These are phyloP conservation scores for Coenobita brevimanus DNA, from an alignment of 1,140 invertebrate genomes.

Conservation along the genomic window DNA sequence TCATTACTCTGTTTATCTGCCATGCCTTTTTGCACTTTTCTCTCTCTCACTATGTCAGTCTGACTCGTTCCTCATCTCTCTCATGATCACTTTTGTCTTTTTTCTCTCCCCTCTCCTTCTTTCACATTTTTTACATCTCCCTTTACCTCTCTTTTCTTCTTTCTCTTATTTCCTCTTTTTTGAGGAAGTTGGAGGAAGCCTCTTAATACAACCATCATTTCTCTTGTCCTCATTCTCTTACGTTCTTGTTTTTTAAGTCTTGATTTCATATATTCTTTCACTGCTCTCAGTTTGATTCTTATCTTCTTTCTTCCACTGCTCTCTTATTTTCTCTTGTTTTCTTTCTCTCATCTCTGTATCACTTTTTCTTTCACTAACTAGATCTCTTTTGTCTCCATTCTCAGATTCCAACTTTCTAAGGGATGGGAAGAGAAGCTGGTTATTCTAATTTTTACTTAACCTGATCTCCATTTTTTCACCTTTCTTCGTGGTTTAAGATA, in stretches of 20 bases:
- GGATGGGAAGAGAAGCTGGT: too few species aligned
- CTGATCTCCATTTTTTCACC: too few species aligned
- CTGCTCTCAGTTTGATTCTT: neutral
- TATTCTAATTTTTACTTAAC: too few species aligned
- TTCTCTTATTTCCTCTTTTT: neutral
- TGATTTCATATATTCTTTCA: too few species aligned
- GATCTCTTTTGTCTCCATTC: neutral
- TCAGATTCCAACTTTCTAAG: too few species aligned
- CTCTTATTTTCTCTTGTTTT: neutral
- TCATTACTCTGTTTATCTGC: neutral
- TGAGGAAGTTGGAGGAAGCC: too few species aligned
- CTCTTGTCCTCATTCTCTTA: neutral
- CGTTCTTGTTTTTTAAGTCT: neutral
- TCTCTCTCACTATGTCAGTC: neutral
- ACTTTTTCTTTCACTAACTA: neutral
- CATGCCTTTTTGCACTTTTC: neutral
- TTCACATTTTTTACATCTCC: neutral
- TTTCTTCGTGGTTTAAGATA: too few species aligned
- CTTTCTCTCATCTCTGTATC: neutral
- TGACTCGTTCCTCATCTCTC: neutral
- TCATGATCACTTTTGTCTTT: neutral
- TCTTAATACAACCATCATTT: too few species aligned
- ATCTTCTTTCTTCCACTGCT: neutral
- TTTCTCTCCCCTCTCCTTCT: too few species aligned
- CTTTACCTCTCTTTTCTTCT: neutral